Evolutionary conservation across 64 coral and sea anemone genomes (phyloP).

Genomic region (Stichodactyla helianthus): DNA sequence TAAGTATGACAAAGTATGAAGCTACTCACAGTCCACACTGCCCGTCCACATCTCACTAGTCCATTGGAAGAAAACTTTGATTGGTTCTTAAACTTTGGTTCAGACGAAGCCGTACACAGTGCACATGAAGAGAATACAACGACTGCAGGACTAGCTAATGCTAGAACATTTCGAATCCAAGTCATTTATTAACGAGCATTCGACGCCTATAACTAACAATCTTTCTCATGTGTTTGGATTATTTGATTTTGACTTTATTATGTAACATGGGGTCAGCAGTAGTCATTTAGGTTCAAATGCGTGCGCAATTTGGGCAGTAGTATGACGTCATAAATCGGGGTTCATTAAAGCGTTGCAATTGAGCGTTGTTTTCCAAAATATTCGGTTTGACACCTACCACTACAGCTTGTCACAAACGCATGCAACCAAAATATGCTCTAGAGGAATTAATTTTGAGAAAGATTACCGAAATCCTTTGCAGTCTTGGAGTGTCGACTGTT

Average conservation of each 20-base stretch:
- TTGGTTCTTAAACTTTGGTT: background rate
- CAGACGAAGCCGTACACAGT: background rate
- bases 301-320: background rate
- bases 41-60: conserved; percentile 39
- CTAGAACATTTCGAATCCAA: background rate
- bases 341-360: too few species aligned
- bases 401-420: too few species aligned
- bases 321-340: too few species aligned
- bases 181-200: background rate
- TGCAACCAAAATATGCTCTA: too few species aligned
- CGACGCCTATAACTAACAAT: background rate
- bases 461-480: too few species aligned
- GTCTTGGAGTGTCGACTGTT: too few species aligned
- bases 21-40: conserved; percentile 23
- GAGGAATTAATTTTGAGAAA: too few species aligned
- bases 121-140: background rate
- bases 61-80: conserved; percentile 43
- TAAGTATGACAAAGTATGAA: background rate
- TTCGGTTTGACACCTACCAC: too few species aligned
- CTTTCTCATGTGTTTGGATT: too few species aligned
- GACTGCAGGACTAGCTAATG: background rate
- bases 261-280: background rate
- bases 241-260: background rate
- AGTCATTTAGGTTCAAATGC: background rate
- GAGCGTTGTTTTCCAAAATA: too few species aligned